Conservation (phyloP, 2,113 vertebrate species). For the Mus pahari region DNA sequence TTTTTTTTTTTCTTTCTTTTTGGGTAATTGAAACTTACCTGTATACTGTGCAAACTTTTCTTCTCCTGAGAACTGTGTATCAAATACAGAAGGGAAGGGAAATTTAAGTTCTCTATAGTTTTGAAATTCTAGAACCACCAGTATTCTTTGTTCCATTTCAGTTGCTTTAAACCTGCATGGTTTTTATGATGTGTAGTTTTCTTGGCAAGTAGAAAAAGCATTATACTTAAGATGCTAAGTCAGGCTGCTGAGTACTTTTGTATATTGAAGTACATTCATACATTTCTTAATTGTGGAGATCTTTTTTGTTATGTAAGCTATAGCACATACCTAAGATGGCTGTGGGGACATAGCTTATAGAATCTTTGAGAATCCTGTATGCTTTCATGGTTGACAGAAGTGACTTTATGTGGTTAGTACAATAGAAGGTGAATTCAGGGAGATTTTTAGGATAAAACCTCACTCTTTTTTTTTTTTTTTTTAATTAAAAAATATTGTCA, state of each 20-base stretch:
- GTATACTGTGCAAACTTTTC: neutral
- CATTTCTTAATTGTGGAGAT: neutral
- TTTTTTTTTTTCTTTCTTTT: neutral
- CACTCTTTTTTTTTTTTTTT: neutral
- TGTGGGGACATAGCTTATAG: too few relatives aligned
- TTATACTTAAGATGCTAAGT: neutral
- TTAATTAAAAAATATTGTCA: conserved; percentile 14
- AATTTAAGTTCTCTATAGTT: neutral
- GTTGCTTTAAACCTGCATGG: neutral
- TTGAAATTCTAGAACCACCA: neutral
- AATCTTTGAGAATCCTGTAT: neutral
- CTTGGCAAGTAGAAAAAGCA: conserved; percentile 33
- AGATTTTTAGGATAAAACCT: neutral
- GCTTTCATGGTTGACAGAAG: neutral
- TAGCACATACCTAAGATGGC: neutral
- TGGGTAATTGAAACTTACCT: conserved; percentile 4
- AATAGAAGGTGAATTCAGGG: neutral
- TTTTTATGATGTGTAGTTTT: conserved; percentile 5
- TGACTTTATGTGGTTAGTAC: neutral
- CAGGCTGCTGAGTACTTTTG: neutral
- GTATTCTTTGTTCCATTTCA: neutral
- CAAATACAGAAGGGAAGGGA: neutral
- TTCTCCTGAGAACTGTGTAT: neutral
- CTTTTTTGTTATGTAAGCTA: neutral
- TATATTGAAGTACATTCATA: neutral